phyloP scores from a whole-genome alignment of 2,113 vertebrate species.

The Sula dactylatra region DNA sequence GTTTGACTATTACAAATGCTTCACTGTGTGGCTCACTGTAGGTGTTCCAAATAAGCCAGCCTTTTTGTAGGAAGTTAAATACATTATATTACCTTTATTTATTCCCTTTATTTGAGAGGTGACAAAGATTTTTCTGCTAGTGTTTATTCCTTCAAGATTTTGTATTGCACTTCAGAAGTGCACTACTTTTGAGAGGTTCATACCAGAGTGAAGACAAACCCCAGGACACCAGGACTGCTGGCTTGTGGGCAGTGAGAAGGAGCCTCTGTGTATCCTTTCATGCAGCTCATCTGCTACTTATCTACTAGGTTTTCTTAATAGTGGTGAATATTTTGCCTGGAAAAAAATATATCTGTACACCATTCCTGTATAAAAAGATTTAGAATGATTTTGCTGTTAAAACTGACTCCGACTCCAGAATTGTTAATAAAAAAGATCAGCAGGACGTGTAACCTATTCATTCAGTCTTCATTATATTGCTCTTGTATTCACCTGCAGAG shows the following conservation, averaged over 20 bases:
- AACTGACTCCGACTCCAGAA: background rate
- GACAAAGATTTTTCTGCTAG: background rate
- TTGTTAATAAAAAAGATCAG: background rate
- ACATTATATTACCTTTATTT: background rate
- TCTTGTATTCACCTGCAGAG: background rate
- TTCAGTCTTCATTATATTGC: background rate
- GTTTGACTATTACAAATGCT: slow-evolving; percentile 44
- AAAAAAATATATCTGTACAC: background rate
- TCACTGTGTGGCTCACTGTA: background rate
- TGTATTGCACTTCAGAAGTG: background rate
- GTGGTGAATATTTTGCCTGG: background rate
- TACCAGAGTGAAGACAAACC: background rate
- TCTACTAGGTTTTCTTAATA: background rate
- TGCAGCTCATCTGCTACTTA: background rate
- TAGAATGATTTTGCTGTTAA: background rate
- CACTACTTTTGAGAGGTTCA: background rate
- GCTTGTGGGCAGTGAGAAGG: background rate
- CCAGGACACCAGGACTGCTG: background rate
- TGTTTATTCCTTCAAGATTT: background rate
- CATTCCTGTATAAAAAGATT: background rate
- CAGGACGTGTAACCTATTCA: background rate
- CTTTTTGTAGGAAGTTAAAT: slow-evolving; percentile 11
- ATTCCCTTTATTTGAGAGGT: background rate
- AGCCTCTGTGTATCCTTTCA: background rate
- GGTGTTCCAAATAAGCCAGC: slow-evolving; percentile 5